Base-by-base conservation (phyloP, 2,888 invertebrate genomes). In the Gonocerus acuteangulatus region DNA sequence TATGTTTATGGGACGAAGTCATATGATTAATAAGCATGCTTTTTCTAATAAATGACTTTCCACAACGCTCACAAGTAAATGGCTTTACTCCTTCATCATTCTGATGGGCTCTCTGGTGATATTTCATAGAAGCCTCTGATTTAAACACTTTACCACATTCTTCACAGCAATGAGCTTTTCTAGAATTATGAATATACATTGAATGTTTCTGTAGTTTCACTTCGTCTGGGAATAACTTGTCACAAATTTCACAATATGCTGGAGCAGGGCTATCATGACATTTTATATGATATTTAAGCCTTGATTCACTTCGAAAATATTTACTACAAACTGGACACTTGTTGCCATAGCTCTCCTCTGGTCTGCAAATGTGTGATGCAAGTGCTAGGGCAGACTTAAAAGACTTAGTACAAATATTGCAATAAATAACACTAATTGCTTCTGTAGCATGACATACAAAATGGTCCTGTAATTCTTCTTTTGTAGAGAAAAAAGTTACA, bases 1-100 rank as follows among this genome's bases (percentile, higher is more conserved):
- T 48, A 9, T 68, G 67, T 18, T 48, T 62, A 58, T 70, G 70
- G 18, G 62, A 60, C 6, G 66, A 39, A 11, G 65, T 54, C 60
- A 71, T 67, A 57, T 72, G 72, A 39, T 69, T 70, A n/a, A 69
- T 67, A 2, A 71, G 66, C 60, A 69, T 70, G 44, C 69, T 68
- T 59, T 70, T 70, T 19, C 70, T 67, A 15, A 67, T 64, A 59
- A 72, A 72, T 54, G 66, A 62, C 60, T 71, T 71, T 3, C 68
- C 68, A 61, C 72, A 72, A 7, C 65, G 66, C 22, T 67, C 67
- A 61, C 71, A 72, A 13, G 66, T 60, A 62, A 68, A 69, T 16
- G 65, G 67, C 15, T 67, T 67, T 32, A 63, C 60, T 4, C 57
- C 49, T 23, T 64, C 62, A 18, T 60, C 62, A 44, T 63, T 66